These are phyloP conservation scores for Clavelina lepadiformis DNA, from an alignment of 23 tunicate genomes.

Conservation along the genomic window DNA sequence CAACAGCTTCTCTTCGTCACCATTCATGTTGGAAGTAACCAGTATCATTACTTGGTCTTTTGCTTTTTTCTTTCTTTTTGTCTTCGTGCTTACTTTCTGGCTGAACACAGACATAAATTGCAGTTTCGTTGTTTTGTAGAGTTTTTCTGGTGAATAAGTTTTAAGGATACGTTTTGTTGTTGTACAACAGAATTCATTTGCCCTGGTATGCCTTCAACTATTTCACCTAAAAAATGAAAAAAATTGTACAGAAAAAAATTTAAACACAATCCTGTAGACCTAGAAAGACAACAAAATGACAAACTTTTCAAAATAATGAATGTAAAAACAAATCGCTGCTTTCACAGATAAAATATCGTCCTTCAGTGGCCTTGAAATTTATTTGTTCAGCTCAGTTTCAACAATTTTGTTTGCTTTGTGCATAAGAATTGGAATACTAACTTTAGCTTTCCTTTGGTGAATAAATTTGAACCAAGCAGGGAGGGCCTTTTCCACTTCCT, in stretches of 20 bases:
- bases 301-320: constrained; percentile 23
- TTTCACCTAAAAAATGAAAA: constrained; percentile 28
- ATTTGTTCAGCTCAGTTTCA: constrained; percentile 27
- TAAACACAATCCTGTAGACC: neutral
- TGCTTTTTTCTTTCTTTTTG: constrained; percentile 26
- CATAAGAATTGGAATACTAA: constrained; percentile 30
- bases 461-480: constrained; percentile 10
- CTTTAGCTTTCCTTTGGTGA: constrained; percentile 17
- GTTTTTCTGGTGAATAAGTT: constrained; percentile 16
- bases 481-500: constrained; percentile 14
- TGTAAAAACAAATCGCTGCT: constrained; percentile 14
- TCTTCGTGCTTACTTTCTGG: constrained; percentile 8
- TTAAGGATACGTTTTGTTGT: constrained; percentile 21
- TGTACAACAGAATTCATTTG: constrained; percentile 18
- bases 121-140: constrained; percentile 32
- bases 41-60: constrained; percentile 26
- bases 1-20: constrained; percentile 19
- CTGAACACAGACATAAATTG: too few species aligned
- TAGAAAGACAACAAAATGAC: constrained; percentile 14
- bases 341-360: constrained; percentile 25
- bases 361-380: constrained; percentile 31
- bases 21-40: constrained; percentile 35
- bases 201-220: constrained; percentile 30
- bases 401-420: constrained; percentile 17
- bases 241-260: neutral